Evolutionary conservation across 1,140 invertebrate genomes (phyloP).

Genomic region (Diorhabda sublineata): DNA sequence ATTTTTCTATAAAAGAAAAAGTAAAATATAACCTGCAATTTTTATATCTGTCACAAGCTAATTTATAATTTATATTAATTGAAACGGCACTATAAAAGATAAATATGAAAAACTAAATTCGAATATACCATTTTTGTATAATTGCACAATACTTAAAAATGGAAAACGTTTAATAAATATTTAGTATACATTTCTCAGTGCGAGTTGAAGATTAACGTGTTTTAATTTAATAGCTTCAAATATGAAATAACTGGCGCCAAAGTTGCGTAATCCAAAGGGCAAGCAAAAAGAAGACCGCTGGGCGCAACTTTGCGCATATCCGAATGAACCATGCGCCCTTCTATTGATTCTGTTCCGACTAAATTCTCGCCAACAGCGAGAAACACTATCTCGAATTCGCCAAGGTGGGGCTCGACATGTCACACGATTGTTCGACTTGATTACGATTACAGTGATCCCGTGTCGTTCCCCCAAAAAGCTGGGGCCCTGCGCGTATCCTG

Average conservation of each 20-base stretch:
- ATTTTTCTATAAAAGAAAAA: too few species aligned
- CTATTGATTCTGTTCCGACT: constrained; percentile 15
- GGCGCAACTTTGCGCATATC: constrained; percentile 11
- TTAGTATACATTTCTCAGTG: too few species aligned
- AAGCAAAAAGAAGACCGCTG: constrained; percentile 4
- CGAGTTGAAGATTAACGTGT: too few species aligned
- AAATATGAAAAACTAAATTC: too few species aligned
- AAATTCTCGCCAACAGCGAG: not conserved
- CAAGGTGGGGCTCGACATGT: constrained; percentile 17
- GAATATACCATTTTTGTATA: too few species aligned
- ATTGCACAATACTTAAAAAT: too few species aligned
- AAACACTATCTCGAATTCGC: constrained; percentile 6
- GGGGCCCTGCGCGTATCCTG: constrained; percentile 12
- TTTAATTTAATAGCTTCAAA: not conserved
- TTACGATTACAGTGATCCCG: constrained; percentile 3
- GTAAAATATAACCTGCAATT: too few species aligned
- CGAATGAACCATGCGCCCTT: constrained; percentile 11
- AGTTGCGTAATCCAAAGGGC: constrained; percentile 9
- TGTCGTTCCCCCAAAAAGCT: not conserved
- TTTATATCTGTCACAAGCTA: too few species aligned
- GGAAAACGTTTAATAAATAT: too few species aligned
- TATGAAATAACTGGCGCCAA: constrained; percentile 6
- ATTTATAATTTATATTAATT: too few species aligned
- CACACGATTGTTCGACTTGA: constrained; percentile 16
- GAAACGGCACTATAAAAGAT: too few species aligned